Evolutionary conservation across 2,888 invertebrate genomes (phyloP).

Genomic region (Crocallis elinguaria): DNA sequence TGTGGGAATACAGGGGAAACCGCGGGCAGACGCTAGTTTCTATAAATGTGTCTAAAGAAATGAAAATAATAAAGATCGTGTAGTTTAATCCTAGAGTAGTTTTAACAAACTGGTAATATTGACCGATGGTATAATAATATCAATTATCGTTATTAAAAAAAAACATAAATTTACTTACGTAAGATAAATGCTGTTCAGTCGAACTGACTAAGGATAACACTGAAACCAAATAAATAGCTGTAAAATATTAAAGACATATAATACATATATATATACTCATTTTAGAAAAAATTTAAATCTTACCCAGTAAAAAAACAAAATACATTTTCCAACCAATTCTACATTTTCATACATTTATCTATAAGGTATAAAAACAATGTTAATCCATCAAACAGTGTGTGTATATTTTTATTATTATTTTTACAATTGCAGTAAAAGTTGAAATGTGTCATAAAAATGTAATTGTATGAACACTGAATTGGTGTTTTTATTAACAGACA

Average conservation of each 20-base stretch:
- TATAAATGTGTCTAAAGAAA: no score
- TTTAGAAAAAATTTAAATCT: constrained; percentile 17
- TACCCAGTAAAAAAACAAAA: constrained; percentile 45
- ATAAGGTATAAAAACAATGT: not conserved
- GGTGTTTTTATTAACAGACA: no score
- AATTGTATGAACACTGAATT: no score
- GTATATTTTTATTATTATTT: not conserved
- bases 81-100: no score
- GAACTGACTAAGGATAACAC: constrained; percentile 48
- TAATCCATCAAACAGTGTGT: not conserved
- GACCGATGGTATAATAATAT: no score
- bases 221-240: constrained; percentile 42
- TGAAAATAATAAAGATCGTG: no score
- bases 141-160: not conserved
- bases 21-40: no score
- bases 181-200: constrained; percentile 58
- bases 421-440: constrained; percentile 8
- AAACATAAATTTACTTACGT: constrained; percentile 44
- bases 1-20: no score
- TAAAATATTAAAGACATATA: not conserved
- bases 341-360: constrained; percentile 32
- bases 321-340: constrained; percentile 45
- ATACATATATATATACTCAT: not conserved
- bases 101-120: no score
- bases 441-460: not conserved